Conservation (phyloP, 23 tunicate genomes). For the Trididemnum miniatum region DNA sequence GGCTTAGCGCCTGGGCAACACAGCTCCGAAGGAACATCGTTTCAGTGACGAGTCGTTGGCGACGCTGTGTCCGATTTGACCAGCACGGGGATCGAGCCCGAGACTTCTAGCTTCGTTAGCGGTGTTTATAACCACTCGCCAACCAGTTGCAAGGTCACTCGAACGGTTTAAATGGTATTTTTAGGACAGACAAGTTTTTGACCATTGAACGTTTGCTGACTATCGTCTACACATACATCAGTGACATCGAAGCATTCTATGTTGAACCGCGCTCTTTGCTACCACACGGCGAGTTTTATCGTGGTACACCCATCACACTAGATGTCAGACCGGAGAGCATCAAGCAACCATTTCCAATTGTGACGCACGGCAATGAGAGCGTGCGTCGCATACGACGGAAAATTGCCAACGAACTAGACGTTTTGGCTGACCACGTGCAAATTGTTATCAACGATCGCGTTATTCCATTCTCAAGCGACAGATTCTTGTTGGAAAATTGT, state of each 20-base stretch:
- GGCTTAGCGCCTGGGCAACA: too few relatives aligned
- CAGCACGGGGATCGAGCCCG: too few relatives aligned
- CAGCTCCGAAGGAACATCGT: too few relatives aligned
- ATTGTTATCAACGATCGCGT: conserved; percentile 51
- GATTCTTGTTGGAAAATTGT: conserved; percentile 34
- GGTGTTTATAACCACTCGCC: too few relatives aligned
- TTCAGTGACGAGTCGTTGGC: too few relatives aligned
- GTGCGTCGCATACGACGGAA: conserved; percentile 39
- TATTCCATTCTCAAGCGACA: conserved; percentile 53
- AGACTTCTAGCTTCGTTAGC: too few relatives aligned
- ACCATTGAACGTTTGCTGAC: conserved; percentile 64
- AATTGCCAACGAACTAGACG: conserved; percentile 41
- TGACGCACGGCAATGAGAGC: conserved; percentile 72
- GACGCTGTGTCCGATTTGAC: too few relatives aligned
- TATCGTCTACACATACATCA: conserved; percentile 61
- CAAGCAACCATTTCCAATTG: conserved; percentile 30
- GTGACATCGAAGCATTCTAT: conserved; percentile 53
- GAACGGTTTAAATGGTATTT: too few relatives aligned
- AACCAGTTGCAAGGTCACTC: too few relatives aligned
- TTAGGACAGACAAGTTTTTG: conserved; percentile 39
- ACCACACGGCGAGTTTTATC: conserved; percentile 78
- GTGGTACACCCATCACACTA: conserved; percentile 62
- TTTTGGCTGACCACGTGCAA: conserved; percentile 58
- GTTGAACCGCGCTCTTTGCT: conserved; percentile 50
- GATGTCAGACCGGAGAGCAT: conserved; percentile 47